phyloP scores from a whole-genome alignment of 92 coral and sea anemone genomes.

The Scolanthus callimorphus region DNA sequence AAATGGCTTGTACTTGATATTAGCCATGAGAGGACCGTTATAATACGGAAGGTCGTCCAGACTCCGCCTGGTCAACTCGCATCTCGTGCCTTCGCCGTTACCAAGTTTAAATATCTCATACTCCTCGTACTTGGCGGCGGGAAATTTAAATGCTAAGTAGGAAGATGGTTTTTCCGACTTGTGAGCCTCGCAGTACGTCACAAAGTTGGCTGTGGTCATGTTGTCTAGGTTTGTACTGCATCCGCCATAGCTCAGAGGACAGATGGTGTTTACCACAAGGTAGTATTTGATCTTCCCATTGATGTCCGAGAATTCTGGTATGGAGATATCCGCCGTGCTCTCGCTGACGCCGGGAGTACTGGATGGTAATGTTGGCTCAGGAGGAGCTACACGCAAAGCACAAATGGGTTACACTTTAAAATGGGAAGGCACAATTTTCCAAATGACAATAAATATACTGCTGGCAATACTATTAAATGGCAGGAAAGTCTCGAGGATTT shows the following conservation, averaged over 20 bases:
- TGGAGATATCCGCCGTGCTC: constrained; percentile 11
- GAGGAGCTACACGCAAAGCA: constrained; percentile 20
- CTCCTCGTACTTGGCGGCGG: constrained; percentile 17
- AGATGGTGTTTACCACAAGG: neutral
- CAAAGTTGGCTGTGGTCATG: constrained; percentile 3
- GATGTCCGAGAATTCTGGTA: constrained; percentile 23
- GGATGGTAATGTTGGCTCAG: constrained; percentile 1
- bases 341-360: constrained; percentile 3
- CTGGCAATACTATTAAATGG: no score
- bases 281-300: constrained; percentile 31
- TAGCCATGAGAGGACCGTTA: neutral
- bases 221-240: neutral
- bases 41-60: neutral
- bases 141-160: constrained; percentile 48
- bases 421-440: neutral
- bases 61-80: constrained; percentile 6
- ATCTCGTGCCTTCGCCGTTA: constrained; percentile 9
- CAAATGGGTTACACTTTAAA: neutral
- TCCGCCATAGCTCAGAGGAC: no score
- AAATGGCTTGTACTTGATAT: neutral
- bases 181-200: constrained; percentile 36
- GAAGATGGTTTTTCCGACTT: constrained; percentile 19
- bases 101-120: constrained; percentile 46
- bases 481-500: no score
- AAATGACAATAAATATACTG: no score